These are phyloP conservation scores for Omphaloscelis lunosa DNA, from an alignment of 2,888 invertebrate species.

Conservation along the genomic window DNA sequence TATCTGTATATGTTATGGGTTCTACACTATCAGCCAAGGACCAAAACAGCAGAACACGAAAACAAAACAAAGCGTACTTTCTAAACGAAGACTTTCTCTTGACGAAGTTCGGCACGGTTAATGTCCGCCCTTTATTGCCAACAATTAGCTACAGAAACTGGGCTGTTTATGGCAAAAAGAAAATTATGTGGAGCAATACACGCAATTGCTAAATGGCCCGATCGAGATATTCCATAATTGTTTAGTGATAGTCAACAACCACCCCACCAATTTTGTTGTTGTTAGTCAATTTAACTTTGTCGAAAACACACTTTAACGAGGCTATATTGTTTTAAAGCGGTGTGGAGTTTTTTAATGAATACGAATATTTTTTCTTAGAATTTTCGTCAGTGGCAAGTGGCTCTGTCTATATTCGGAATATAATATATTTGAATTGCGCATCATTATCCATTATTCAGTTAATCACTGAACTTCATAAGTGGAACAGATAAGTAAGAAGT, in stretches of 20 bases:
- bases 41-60: conserved; percentile 77
- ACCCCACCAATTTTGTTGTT: conserved; percentile 41
- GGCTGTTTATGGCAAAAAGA: conserved; percentile 69
- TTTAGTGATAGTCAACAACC: conserved; percentile 47
- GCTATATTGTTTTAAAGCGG: conserved; percentile 41
- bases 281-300: conserved; percentile 39
- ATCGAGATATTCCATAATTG: conserved; percentile 57
- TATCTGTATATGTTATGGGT: conserved; percentile 69
- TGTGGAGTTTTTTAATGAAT: conserved; percentile 13
- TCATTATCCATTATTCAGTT: conserved; percentile 9
- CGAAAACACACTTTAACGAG: conserved; percentile 35
- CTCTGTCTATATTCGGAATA: neutral
- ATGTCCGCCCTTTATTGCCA: conserved; percentile 80
- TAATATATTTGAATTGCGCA: conserved; percentile 35
- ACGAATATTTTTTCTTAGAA: conserved; percentile 3
- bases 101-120: conserved; percentile 80
- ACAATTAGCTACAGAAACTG: conserved; percentile 76
- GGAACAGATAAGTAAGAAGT: conserved; percentile 12
- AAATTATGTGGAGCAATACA: conserved; percentile 62
- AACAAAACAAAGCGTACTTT: conserved; percentile 85
- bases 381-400: neutral
- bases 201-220: conserved; percentile 48
- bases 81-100: conserved; percentile 85
- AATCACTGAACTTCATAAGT: conserved; percentile 4
- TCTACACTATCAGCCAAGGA: conserved; percentile 75